Conservation (phyloP, 1,140 invertebrate species). For the Medauroidea extradentata region DNA sequence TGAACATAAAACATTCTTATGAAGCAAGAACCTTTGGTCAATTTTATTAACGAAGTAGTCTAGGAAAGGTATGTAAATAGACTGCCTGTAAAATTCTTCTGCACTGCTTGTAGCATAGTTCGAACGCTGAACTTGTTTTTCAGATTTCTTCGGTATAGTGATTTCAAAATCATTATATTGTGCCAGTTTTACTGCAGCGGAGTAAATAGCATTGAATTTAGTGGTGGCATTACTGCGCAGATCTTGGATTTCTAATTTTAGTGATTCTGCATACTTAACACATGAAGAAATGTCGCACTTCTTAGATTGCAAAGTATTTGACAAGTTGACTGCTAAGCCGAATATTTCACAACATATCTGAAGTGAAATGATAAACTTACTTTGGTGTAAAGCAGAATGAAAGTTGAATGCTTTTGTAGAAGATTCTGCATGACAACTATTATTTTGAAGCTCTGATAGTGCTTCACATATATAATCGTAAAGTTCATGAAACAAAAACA, state of each 20-base stretch:
- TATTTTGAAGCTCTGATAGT: constrained; percentile 10
- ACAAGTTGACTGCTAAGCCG: constrained; percentile 8
- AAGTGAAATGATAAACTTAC: constrained; percentile 13
- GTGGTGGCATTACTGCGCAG: background rate
- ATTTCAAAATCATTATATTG: background rate
- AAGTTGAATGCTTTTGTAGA: constrained; percentile 11
- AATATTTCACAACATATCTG: constrained; percentile 4
- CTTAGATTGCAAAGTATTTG: constrained; percentile 7
- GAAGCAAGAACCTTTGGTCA: background rate
- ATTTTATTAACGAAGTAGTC: background rate
- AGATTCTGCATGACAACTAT: constrained; percentile 1
- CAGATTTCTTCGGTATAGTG: background rate
- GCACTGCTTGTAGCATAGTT: background rate
- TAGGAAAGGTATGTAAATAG: constrained; percentile 1
- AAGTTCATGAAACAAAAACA: constrained; percentile 10
- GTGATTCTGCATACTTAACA: background rate
- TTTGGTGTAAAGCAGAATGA: constrained; percentile 1
- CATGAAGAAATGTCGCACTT: background rate
- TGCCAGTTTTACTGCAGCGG: background rate
- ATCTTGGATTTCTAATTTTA: background rate
- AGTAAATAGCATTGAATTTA: background rate
- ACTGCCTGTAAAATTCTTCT: constrained; percentile 2
- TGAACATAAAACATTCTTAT: background rate
- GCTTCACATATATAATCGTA: constrained; percentile 8
- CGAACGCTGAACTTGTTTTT: background rate